Conservation (phyloP, 1,140 invertebrate genomes). For the Pseudomyrmex dendroicus region DNA sequence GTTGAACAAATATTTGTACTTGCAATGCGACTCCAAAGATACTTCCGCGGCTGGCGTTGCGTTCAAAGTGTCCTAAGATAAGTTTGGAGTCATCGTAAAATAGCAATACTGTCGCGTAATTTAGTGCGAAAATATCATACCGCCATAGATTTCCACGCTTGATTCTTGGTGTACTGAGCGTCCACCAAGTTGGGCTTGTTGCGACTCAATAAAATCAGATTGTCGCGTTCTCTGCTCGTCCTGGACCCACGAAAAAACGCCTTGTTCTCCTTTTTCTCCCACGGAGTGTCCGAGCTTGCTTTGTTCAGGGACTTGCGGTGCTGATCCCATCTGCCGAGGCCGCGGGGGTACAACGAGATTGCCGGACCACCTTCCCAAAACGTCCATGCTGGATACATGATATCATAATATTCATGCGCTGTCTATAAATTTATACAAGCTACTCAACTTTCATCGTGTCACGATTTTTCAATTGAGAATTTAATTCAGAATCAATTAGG, state of each 20-base stretch:
- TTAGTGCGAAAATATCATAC: constrained; percentile 80
- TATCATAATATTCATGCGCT: constrained; percentile 92
- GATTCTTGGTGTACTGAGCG: constrained; percentile 98
- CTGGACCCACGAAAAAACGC: constrained; percentile 97
- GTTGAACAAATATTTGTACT: constrained; percentile 98
- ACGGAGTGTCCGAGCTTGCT: constrained; percentile 88
- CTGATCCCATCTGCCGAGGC: constrained; percentile 96
- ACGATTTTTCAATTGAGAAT: constrained; percentile 1
- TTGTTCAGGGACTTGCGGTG: constrained; percentile 90
- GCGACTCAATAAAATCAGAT: constrained; percentile 94
- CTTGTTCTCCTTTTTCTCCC: constrained; percentile 91
- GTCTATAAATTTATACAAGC: constrained; percentile 85
- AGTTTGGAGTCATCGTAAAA: constrained; percentile 22
- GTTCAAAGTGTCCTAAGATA: constrained; percentile 93
- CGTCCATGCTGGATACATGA: constrained; percentile 98
- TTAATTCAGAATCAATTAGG: background rate
- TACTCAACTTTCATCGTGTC: constrained; percentile 25
- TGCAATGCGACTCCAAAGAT: constrained; percentile 95
- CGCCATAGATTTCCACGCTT: constrained; percentile 97
- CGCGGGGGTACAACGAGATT: constrained; percentile 95
- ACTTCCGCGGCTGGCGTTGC: constrained; percentile 94
- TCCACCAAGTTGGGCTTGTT: constrained; percentile 92
- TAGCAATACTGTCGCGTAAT: background rate
- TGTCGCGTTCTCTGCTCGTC: constrained; percentile 95
- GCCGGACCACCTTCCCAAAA: constrained; percentile 99